A percentile compares a stretch with the other conserved stretches of the same genome.
Evolutionary conservation across 2,113 vertebrate species (phyloP).

Genomic region (Hippocampus guttulatus): DNA sequence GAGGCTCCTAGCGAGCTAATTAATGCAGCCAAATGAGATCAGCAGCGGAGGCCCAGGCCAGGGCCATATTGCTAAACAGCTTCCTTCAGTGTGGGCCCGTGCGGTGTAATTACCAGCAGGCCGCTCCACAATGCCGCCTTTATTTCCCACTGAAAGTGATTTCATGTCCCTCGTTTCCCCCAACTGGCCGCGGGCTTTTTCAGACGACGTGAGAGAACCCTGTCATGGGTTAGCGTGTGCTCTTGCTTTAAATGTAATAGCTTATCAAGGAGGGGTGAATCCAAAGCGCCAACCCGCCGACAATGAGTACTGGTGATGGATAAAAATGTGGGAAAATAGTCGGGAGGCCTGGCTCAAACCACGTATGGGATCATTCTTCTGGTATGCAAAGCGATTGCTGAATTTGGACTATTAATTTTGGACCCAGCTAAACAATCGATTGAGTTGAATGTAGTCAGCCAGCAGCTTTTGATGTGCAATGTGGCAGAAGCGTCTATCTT

Average conservation of each 20-base stretch:
- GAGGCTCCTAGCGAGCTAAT: conserved; percentile 84
- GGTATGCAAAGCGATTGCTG: neutral
- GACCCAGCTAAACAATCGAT: conserved; percentile 35
- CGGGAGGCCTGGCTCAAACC: too few species aligned
- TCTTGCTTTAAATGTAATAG: conserved; percentile 36
- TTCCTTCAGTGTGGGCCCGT: conserved; percentile 81
- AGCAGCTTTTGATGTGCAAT: conserved; percentile 56
- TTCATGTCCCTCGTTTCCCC: conserved; percentile 78
- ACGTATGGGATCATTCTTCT: too few species aligned
- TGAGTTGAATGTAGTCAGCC: conserved; percentile 45
- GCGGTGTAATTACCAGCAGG: conserved; percentile 86
- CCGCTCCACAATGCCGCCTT: conserved; percentile 82
- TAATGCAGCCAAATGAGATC: conserved; percentile 97
- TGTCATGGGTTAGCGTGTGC: conserved; percentile 49
- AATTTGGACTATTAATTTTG: neutral
- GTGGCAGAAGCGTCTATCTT: conserved; percentile 54
- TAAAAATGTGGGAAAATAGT: too few species aligned
- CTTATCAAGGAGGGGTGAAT: conserved; percentile 16
- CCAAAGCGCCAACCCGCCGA: conserved; percentile 19
- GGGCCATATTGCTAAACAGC: conserved; percentile 85
- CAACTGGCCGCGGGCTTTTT: conserved; percentile 43
- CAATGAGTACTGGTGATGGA: neutral
- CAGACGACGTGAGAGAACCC: conserved; percentile 45
- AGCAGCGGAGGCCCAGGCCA: conserved; percentile 86
- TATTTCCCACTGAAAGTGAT: conserved; percentile 87